phyloP scores from a whole-genome alignment of 2,797 vertebrate genomes.

The Pogonophryne albipinna region DNA sequence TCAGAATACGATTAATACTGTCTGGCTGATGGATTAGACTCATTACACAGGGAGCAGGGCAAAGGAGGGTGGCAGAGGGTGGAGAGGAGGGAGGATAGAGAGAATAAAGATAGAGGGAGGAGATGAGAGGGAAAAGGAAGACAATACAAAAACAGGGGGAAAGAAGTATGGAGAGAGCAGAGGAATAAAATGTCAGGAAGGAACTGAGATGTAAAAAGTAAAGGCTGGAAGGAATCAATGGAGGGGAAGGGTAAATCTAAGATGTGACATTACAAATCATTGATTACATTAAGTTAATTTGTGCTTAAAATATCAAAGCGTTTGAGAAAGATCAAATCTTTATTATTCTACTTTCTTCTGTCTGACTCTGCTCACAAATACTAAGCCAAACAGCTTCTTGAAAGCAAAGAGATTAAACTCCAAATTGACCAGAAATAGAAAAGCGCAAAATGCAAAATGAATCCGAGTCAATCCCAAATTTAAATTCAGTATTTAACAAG shows the following conservation, averaged over 20 bases:
- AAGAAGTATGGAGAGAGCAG: constrained; percentile 15
- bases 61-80: constrained; percentile 30
- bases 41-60: constrained; percentile 75
- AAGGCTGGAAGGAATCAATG: background rate
- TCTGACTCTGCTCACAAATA: background rate
- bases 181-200: constrained; percentile 8
- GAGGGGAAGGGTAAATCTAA: constrained; percentile 5
- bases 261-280: constrained; percentile 23
- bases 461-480: background rate
- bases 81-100: constrained; percentile 39
- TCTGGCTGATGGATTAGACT: constrained; percentile 84
- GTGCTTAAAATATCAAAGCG: constrained; percentile 37
- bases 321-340: background rate
- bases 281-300: constrained; percentile 15
- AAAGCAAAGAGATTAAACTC: background rate
- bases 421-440: background rate
- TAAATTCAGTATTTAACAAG: background rate
- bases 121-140: constrained; percentile 5
- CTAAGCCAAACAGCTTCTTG: background rate
- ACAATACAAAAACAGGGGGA: background rate
- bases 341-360: background rate
- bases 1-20: constrained; percentile 84
- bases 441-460: background rate
- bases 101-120: constrained; percentile 9
- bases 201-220: constrained; percentile 10